phyloP scores from a whole-genome alignment of 2,888 invertebrate species.

The Lepetodrilus schrolli region DNA sequence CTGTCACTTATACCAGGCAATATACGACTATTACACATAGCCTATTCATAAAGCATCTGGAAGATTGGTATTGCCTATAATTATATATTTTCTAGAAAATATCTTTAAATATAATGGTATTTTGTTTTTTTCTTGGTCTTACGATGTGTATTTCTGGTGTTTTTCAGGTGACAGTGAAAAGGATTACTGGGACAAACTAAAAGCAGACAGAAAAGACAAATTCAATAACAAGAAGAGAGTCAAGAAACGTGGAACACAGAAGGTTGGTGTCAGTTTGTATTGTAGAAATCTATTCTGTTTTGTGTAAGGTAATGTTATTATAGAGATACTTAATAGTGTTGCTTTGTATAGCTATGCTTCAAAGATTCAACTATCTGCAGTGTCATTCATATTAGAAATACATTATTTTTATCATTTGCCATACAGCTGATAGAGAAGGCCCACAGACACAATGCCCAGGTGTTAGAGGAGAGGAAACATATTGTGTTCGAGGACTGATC shows the following conservation, averaged over 20 bases:
- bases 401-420: no score
- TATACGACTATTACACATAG: no score
- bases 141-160: no score
- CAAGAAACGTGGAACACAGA: slow-evolving; percentile 59
- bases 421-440: slow-evolving; percentile 56
- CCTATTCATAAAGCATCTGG: no score
- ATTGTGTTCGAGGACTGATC: slow-evolving; percentile 56
- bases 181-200: slow-evolving; percentile 87
- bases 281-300: no score
- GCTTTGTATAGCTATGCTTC: no score
- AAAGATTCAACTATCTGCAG: no score
- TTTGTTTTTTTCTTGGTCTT: not conserved
- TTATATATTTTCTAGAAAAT: not conserved
- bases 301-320: slow-evolving; percentile 23
- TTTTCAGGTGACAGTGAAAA: slow-evolving; percentile 81
- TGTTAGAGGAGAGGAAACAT: slow-evolving; percentile 48
- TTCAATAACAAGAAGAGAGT: slow-evolving; percentile 50
- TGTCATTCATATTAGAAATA: no score
- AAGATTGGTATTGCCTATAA: not conserved
- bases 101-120: no score
- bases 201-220: slow-evolving; percentile 79
- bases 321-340: no score
- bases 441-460: slow-evolving; percentile 55
- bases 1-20: no score
- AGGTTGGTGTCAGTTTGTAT: no score